Base-by-base conservation (phyloP, 2,797 vertebrate species). In the Jordanella pulchra region DNA sequence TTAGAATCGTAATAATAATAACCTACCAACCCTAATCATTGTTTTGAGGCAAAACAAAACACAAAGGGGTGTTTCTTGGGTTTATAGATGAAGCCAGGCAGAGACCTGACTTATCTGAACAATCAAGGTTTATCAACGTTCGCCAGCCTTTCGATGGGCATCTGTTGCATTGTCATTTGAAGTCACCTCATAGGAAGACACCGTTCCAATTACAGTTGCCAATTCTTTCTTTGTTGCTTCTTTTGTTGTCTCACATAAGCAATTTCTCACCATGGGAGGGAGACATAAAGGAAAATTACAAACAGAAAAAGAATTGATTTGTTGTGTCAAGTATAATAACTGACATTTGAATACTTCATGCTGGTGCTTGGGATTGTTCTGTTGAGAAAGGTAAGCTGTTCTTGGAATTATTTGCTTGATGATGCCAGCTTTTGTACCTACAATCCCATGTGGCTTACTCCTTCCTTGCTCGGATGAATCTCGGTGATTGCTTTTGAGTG, bases 271-370 rank as follows among this genome's bases (percentile, higher is more conserved):
- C 83, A 86, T 69, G 71, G 85, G 84, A 85, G 77, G 79, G 76
- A 84, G 67, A 83, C 69, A 82, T 72, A 65, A 77, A 70, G 42
- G 44, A 81, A 71, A 45, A 68, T 60, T 81, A 89, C 76, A 88
- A 89, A 88, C 77, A 84, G 54, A 71, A 70, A 65, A 89, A 88
- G 76, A 89, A 91, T 89, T 87, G 80, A 92, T 92, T 90, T 92
- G 87, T 92, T 88, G 82, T 90, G 87, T 92, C 87, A 90, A 86
- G 90, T 81, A 81, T 91, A 90, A 92, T 88, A 89, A 89, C 84
- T 84, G 89, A 89, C 90, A 92, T 89, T 84, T 91, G 86, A 91
- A 91, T 93, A 88, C 81, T 82, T 83, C 77, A 73, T 77, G 78
- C 77, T 18, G 71, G 85, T 73, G 78, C 73, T 86, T 71, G 84